Conservation (phyloP, 2,888 invertebrate species). For the Brassicogethes aeneus region DNA sequence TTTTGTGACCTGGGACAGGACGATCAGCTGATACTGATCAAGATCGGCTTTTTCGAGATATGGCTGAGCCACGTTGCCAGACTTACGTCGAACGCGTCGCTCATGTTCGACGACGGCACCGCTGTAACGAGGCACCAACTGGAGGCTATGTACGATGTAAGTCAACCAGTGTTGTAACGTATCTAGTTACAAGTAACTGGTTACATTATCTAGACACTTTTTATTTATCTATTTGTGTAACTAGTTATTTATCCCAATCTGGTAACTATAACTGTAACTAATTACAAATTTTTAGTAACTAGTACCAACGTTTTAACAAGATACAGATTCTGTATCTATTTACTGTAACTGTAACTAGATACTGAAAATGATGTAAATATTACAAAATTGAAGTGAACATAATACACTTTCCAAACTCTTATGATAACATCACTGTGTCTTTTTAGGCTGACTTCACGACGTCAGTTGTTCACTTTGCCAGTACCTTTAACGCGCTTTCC, state of each 20-base stretch:
- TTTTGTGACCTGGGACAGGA: conserved; percentile 87
- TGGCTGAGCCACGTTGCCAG: conserved; percentile 85
- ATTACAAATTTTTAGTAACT: not conserved
- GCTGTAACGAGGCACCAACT: conserved; percentile 75
- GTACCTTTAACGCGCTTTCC: conserved; percentile 62
- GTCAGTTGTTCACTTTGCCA: conserved; percentile 74
- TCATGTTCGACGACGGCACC: conserved; percentile 87
- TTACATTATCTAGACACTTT: no score
- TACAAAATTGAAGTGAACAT: no score
- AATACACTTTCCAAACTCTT: not conserved
- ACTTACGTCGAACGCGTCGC: conserved; percentile 63
- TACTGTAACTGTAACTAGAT: no score
- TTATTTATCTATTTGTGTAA: no score
- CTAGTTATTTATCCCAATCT: no score
- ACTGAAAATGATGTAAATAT: no score
- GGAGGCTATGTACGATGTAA: conserved; percentile 80
- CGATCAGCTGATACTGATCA: conserved; percentile 93
- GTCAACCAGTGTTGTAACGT: no score
- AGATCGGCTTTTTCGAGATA: conserved; percentile 93
- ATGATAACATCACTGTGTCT: conserved; percentile 9
- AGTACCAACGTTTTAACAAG: not conserved
- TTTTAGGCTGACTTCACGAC: conserved; percentile 74
- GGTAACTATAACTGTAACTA: no score
- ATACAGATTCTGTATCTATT: no score
- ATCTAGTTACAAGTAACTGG: no score